Evolutionary conservation across 2,888 invertebrate genomes (phyloP), one percentile per base, ranked within the genome.

Genomic region (Noctua janthe): DNA sequence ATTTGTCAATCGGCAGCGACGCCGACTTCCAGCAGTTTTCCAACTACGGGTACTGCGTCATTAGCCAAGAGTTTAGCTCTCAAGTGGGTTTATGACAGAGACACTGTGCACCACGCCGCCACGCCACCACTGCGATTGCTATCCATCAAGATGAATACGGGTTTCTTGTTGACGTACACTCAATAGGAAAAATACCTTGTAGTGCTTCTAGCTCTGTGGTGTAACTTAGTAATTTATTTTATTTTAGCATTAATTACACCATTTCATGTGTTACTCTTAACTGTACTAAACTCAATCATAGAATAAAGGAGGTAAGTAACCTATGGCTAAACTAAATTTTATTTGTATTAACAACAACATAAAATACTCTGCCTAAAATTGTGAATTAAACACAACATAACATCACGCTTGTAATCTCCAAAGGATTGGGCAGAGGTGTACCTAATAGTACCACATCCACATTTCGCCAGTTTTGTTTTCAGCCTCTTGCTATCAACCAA

Each of bases 1-100:
- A 75, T 67, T 71, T 85, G 82, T 82, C 86, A 83, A 86, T 76
- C 75, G 76, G 49, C 62, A 77, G 71, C 59, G 62, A 77, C 66
- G 64, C 29, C 39, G 64, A 51, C 77, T 82, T 59, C 49, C 69
- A 81, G 64, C 80, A 72, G 82, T 83, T 87, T 88, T 85, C 59
- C 87, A 79, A 76, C 76, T 78, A 78, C 56, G 29, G 70, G 76
- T 71, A 78, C 71, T 20, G 35, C 59, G 67, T 85, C 74, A 83
- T 59, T 78, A 74, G 69, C 49, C 43, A 87, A 71, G 51, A 69
- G 47, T 74, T 75, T 54, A 64, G 72, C 62, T 39, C 29, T 54
- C 56, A 71, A 39, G 47, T 59, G 23, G 56, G 35, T 35, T 64
- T 54, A 71, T 49, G 43, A 71, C 51, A 49, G 70, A 66, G 47